Percentiles rank a stretch among this genome's conserved stretches.
Conservation (phyloP, 1,140 invertebrate genomes). For the Hermetia illucens region DNA sequence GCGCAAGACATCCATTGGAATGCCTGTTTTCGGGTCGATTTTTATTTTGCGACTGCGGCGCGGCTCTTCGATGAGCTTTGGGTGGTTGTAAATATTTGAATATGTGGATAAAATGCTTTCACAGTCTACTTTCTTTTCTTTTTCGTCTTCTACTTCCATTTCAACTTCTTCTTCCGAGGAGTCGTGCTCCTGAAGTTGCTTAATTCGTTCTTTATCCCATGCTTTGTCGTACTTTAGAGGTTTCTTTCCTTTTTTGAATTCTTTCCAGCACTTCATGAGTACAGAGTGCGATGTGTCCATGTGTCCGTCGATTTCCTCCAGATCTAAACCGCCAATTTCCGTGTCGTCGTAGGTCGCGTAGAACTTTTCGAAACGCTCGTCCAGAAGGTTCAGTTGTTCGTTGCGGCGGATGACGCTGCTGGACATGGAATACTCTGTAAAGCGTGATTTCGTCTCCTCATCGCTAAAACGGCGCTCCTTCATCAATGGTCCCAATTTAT, state of each 20-base stretch:
- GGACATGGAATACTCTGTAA: constrained; percentile 89
- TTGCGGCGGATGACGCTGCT: constrained; percentile 82
- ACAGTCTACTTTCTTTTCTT: constrained; percentile 69
- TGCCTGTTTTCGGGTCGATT: constrained; percentile 54
- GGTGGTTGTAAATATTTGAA: constrained; percentile 82
- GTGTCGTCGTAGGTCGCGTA: constrained; percentile 77
- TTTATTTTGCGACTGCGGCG: constrained; percentile 51
- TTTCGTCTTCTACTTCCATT: constrained; percentile 41
- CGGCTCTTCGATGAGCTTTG: constrained; percentile 69
- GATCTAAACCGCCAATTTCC: constrained; percentile 76
- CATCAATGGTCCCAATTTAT: constrained; percentile 39
- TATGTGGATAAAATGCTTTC: constrained; percentile 83
- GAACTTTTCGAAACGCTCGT: constrained; percentile 86
- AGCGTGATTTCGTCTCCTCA: constrained; percentile 73
- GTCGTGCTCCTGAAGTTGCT: constrained; percentile 38
- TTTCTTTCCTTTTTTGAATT: constrained; percentile 43
- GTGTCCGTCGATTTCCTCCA: constrained; percentile 78
- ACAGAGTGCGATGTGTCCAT: constrained; percentile 50
- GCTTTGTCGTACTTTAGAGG: constrained; percentile 44
- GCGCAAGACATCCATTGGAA: constrained; percentile 50
- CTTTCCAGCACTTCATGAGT: constrained; percentile 45
- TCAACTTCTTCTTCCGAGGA: constrained; percentile 44
- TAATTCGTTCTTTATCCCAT: constrained; percentile 47
- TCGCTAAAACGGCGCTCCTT: constrained; percentile 38
- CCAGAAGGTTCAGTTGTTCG: constrained; percentile 65